A percentile compares a stretch with the other conserved stretches of the same genome.
phyloP scores from a whole-genome alignment of 2,113 vertebrate species.

The Perca fluviatilis region DNA sequence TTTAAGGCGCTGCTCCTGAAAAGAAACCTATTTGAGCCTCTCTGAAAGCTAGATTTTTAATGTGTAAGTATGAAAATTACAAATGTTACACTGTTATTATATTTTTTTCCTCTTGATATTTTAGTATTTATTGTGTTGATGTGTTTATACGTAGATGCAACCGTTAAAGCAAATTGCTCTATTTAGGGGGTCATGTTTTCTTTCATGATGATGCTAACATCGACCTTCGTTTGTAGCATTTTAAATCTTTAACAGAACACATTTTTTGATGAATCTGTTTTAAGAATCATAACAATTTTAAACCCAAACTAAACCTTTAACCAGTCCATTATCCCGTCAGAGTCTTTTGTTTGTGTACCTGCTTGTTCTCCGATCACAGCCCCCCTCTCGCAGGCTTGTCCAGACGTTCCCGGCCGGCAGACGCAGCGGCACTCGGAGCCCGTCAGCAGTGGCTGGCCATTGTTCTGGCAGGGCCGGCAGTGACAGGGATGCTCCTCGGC shows the following conservation, averaged over 20 bases:
- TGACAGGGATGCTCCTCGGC: conserved; percentile 89
- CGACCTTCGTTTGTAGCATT: not conserved
- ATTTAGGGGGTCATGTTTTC: too few species aligned
- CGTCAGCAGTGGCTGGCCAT: conserved; percentile 82
- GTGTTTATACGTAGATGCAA: not conserved
- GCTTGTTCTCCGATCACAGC: conserved; percentile 83
- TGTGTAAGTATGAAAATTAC: not conserved
- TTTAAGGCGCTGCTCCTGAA: too few species aligned
- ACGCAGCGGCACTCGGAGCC: conserved; percentile 87
- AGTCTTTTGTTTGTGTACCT: conserved; percentile 79
- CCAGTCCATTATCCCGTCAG: not conserved
- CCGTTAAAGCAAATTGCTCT: too few species aligned
- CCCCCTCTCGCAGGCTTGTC: conserved; percentile 88
- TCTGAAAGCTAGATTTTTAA: not conserved
- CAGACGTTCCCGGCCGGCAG: conserved; percentile 89
- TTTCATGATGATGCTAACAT: too few species aligned
- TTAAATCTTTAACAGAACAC: not conserved
- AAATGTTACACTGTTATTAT: not conserved
- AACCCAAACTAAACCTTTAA: not conserved
- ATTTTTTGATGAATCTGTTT: not conserved
- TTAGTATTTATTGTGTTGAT: not conserved
- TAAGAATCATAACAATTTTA: not conserved
- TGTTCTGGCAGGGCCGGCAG: conserved; percentile 91
- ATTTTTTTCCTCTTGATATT: not conserved
- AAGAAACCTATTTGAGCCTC: too few species aligned